Conservation (phyloP, 2,113 vertebrate genomes). For the Melanerpes formicivorus region DNA sequence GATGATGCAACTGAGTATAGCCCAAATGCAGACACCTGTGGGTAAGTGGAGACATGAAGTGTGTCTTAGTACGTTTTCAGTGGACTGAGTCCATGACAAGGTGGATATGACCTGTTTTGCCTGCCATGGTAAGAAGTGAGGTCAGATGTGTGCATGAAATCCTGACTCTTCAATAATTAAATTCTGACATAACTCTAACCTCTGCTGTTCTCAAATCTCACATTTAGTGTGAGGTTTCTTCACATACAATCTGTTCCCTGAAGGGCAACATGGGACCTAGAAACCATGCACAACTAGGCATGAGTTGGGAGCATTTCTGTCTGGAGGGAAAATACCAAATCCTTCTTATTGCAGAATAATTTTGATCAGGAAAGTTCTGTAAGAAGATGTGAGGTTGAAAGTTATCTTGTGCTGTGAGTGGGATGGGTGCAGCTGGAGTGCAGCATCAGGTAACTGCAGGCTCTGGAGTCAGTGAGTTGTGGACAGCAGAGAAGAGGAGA, state of each 20-base stretch:
- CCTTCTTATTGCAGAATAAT: not conserved
- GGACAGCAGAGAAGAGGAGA: not conserved
- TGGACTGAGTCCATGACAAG: not conserved
- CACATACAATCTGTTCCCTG: not conserved
- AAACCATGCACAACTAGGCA: not conserved
- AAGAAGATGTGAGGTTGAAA: not conserved
- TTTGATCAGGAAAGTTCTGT: not conserved
- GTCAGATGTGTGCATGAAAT: not conserved
- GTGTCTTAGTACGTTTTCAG: not conserved
- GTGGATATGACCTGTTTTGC: not conserved
- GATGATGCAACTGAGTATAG: constrained; percentile 79
- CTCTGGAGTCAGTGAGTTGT: not conserved
- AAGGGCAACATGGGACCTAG: not conserved
- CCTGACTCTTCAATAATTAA: not conserved
- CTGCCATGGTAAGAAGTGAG: not conserved
- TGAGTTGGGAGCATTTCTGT: not conserved
- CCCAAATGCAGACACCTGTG: constrained; percentile 73
- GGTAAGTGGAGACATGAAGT: constrained; percentile 45
- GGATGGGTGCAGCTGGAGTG: not conserved
- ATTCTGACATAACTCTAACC: not conserved
- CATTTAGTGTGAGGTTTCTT: not conserved
- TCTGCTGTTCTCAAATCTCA: not conserved
- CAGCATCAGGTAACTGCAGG: not conserved
- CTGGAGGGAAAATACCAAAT: not conserved
- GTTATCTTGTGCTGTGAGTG: not conserved